These are phyloP conservation scores for Forficula auricularia DNA, from an alignment of 1,140 invertebrate genomes.

Conservation along the genomic window DNA sequence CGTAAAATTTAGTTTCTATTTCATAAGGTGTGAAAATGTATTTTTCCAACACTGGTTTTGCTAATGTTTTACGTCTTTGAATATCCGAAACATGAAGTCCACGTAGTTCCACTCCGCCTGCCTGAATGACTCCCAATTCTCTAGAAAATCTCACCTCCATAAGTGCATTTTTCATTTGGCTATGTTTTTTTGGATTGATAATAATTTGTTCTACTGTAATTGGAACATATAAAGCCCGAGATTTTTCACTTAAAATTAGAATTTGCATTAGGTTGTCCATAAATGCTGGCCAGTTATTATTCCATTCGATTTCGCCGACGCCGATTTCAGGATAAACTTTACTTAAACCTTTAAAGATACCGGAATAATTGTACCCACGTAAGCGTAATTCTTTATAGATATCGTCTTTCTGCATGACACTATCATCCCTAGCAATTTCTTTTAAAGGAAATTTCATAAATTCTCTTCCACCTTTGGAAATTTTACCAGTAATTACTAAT, in stretches of 20 bases:
- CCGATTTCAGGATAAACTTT: slow-evolving; percentile 20
- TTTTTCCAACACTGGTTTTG: slow-evolving; percentile 49
- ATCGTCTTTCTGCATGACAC: slow-evolving; percentile 43
- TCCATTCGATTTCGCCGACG: slow-evolving; percentile 42
- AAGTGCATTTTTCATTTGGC: slow-evolving; percentile 18
- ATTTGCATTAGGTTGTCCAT: slow-evolving; percentile 87
- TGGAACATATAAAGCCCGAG: slow-evolving; percentile 59
- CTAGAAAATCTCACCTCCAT: slow-evolving; percentile 9
- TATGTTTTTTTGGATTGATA: slow-evolving; percentile 56
- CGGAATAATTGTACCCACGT: slow-evolving; percentile 79
- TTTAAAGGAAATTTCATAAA: not conserved
- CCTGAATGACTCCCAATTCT: slow-evolving; percentile 26
- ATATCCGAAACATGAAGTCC: slow-evolving; percentile 68
- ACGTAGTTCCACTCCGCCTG: slow-evolving; percentile 67
- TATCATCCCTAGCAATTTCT: slow-evolving; percentile 18
- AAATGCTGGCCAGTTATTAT: slow-evolving; percentile 78
- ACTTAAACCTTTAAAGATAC: slow-evolving; percentile 38
- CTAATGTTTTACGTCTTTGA: slow-evolving; percentile 39
- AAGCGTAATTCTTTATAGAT: slow-evolving; percentile 83
- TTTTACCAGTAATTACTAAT: no score
- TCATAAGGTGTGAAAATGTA: slow-evolving; percentile 56
- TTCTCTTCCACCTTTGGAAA: no score
- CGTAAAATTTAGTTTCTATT: no score
- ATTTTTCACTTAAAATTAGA: slow-evolving; percentile 55
- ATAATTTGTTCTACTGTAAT: slow-evolving; percentile 62